Percentiles rank a stretch among this genome's conserved stretches.
Conservation (phyloP, 2,113 vertebrate genomes). For the Brachionichthys hirsutus region DNA sequence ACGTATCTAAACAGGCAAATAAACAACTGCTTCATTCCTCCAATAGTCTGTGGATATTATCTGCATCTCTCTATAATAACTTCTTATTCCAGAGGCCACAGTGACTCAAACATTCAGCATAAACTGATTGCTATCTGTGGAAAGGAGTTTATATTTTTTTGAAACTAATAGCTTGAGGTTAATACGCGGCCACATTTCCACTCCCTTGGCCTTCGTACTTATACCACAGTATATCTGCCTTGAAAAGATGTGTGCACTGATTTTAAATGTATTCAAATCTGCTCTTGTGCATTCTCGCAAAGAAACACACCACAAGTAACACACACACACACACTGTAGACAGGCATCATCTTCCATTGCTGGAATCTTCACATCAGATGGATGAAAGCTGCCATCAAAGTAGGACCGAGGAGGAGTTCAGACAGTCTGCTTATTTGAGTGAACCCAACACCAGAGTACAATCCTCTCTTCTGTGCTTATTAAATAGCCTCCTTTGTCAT, state of each 20-base stretch:
- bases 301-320: constrained; percentile 1
- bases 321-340: constrained; percentile 32
- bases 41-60: no score
- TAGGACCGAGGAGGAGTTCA: constrained; percentile 69
- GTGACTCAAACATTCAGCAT: constrained; percentile 22
- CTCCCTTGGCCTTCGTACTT: constrained; percentile 21
- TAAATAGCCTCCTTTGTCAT: constrained; percentile 73
- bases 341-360: constrained; percentile 47
- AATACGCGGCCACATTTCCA: constrained; percentile 43
- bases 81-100: constrained; percentile 29
- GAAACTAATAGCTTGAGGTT: constrained; percentile 66
- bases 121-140: constrained; percentile 37
- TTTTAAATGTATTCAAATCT: constrained; percentile 58
- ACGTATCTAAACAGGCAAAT: background rate
- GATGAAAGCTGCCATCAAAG: constrained; percentile 77
- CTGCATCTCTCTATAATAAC: constrained; percentile 31
- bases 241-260: constrained; percentile 62
- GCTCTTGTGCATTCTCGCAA: constrained; percentile 18
- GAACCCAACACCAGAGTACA: constrained; percentile 70
- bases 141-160: constrained; percentile 55
- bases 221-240: constrained; percentile 38
- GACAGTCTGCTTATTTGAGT: constrained; percentile 67
- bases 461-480: constrained; percentile 72
- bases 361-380: constrained; percentile 69
- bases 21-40: no score